These are phyloP conservation scores for Cephus spinipes DNA, from an alignment of 2,888 invertebrate genomes.

Conservation along the genomic window DNA sequence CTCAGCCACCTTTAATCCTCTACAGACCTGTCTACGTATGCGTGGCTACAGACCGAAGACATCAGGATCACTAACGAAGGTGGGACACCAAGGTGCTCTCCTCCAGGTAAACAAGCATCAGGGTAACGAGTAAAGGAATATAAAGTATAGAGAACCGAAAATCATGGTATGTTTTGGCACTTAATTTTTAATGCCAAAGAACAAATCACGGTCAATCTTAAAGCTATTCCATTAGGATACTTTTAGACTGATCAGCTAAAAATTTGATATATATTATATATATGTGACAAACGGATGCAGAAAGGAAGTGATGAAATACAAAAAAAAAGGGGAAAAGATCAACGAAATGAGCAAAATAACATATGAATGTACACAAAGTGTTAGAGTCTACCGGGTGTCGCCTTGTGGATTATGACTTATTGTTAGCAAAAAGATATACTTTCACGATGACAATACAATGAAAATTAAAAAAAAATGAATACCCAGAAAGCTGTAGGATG, in stretches of 20 bases:
- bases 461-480: constrained; percentile 12
- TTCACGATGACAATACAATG: constrained; percentile 18
- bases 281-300: not conserved
- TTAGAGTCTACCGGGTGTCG: not conserved
- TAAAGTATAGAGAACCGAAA: constrained; percentile 9
- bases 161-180: constrained; percentile 8
- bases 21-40: constrained; percentile 76
- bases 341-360: not conserved
- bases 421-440: not conserved
- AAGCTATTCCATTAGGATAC: not conserved
- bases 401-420: not conserved
- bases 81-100: not conserved
- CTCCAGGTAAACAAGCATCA: constrained; percentile 9
- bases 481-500: not conserved
- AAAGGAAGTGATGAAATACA: not conserved
- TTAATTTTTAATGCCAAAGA: constrained; percentile 15
- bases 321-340: not conserved
- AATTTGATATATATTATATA: not conserved
- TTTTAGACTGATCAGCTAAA: not conserved
- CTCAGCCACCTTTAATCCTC: constrained; percentile 69
- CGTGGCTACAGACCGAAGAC: constrained; percentile 54
- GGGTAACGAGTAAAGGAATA: constrained; percentile 17
- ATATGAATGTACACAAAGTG: not conserved
- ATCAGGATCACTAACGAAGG: constrained; percentile 31
- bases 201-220: constrained; percentile 12